Conservation (phyloP, 2,888 invertebrate genomes). For the Apodemia mormo region DNA sequence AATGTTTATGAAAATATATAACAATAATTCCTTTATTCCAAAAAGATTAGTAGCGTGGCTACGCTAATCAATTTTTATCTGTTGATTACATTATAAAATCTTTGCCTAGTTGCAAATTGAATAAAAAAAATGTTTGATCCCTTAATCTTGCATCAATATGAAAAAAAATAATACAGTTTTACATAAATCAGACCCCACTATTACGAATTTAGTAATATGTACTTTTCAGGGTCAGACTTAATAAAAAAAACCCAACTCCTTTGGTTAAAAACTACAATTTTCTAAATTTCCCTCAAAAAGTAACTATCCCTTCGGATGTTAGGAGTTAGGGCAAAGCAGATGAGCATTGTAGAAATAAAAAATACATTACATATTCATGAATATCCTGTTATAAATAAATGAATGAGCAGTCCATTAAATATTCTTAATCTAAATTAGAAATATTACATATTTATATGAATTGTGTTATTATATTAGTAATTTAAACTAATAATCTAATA, state of each 20-base stretch:
- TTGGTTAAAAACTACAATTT: background rate
- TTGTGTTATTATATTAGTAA: conserved; percentile 8
- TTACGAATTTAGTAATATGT: too few species aligned
- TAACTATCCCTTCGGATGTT: conserved; percentile 48
- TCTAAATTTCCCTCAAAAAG: conserved; percentile 11
- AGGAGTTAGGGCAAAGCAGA: conserved; percentile 80
- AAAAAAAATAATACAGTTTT: too few species aligned
- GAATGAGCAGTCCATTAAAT: conserved; percentile 28
- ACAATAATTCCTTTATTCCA: background rate
- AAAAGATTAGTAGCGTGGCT: too few species aligned
- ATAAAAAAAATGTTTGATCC: too few species aligned
- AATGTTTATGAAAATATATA: background rate
- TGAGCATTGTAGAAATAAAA: conserved; percentile 56
- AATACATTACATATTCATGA: conserved; percentile 34
- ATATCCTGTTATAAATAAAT: conserved; percentile 18
- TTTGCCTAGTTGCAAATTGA: too few species aligned
- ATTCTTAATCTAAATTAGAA: conserved; percentile 38
- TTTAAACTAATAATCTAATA: conserved; percentile 1
- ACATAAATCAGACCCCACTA: too few species aligned
- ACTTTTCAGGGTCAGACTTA: too few species aligned
- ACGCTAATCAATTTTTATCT: too few species aligned
- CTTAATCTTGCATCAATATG: too few species aligned
- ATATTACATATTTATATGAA: conserved; percentile 26
- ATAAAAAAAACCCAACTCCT: background rate
- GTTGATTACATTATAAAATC: too few species aligned